Evolutionary conservation across 1,140 invertebrate species (phyloP).

Genomic region (Bombyx mori): ASM3026992v2 NC_085121.1:9295501-9296000

Average conservation of each 20-base stretch:
- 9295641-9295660: too few relatives aligned
- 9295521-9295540: too few relatives aligned
- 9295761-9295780: conserved; percentile 56
- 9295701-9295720: conserved; percentile 61
- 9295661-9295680: too few relatives aligned
- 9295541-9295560: too few relatives aligned
- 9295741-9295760: conserved; percentile 62
- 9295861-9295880: conserved; percentile 22
- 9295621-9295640: too few relatives aligned
- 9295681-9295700: neutral
- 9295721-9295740: conserved; percentile 63
- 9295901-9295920: conserved; percentile 1
- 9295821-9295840: conserved; percentile 55
- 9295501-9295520: too few relatives aligned
- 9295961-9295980: conserved; percentile 47
- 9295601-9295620: too few relatives aligned
- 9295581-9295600: too few relatives aligned
- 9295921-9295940: conserved; percentile 35
- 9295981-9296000: conserved; percentile 29
- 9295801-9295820: conserved; percentile 47
- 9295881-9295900: neutral
- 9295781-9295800: conserved; percentile 62
- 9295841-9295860: conserved; percentile 46
- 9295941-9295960: conserved; percentile 52
- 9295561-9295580: too few relatives aligned